Conservation (phyloP, 2,888 invertebrate species). For the Cryptocephalus primarius region DNA sequence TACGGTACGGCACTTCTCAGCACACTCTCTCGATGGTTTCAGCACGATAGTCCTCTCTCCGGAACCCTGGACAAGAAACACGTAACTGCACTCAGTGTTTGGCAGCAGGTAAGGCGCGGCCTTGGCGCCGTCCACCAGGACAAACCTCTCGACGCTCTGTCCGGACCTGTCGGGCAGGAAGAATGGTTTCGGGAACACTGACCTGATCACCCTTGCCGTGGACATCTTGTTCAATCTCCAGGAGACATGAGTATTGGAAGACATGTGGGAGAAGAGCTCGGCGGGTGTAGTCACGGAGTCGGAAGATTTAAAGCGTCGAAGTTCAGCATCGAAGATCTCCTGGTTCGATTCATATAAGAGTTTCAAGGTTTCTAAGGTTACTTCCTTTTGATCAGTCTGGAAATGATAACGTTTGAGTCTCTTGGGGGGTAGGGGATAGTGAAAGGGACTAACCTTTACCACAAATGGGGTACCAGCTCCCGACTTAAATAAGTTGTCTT, state of each 20-base stretch:
- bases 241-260: slow-evolving; percentile 26
- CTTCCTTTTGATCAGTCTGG: slow-evolving; percentile 47
- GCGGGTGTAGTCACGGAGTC: slow-evolving; percentile 20
- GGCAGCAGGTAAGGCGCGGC: slow-evolving; percentile 59
- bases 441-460: slow-evolving; percentile 32
- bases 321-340: slow-evolving; percentile 51
- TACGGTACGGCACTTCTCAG: slow-evolving; percentile 56
- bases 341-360: slow-evolving; percentile 48
- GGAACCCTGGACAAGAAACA: slow-evolving; percentile 61
- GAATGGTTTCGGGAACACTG: slow-evolving; percentile 45
- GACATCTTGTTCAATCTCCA: slow-evolving; percentile 73
- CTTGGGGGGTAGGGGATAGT: background rate
- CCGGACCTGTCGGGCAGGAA: slow-evolving; percentile 49
- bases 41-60: slow-evolving; percentile 64
- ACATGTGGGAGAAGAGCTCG: slow-evolving; percentile 21
- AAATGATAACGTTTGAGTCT: slow-evolving; percentile 14
- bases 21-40: slow-evolving; percentile 68
- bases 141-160: slow-evolving; percentile 59
- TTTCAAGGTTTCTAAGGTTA: slow-evolving; percentile 45
- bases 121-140: slow-evolving; percentile 62
- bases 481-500: slow-evolving; percentile 33
- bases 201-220: slow-evolving; percentile 58
- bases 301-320: slow-evolving; percentile 43
- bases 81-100: slow-evolving; percentile 71
- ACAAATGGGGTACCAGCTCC: slow-evolving; percentile 48